Conservation (phyloP, 2,797 vertebrate genomes). For the Rhincodon typus region DNA sequence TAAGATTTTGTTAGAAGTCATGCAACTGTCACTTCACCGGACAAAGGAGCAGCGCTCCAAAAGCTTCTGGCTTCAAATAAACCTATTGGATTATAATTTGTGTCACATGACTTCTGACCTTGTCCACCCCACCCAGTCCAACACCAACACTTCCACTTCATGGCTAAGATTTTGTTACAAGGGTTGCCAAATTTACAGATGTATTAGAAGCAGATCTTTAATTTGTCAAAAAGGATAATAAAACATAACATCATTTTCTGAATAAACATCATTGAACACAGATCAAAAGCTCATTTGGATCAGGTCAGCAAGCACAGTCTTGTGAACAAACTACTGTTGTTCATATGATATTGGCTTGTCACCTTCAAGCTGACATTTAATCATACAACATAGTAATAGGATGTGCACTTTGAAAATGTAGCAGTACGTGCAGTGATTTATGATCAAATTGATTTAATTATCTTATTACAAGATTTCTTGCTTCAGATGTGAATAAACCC, state of each 20-base stretch:
- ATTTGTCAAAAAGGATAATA: neutral
- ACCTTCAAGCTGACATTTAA: neutral
- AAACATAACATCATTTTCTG: neutral
- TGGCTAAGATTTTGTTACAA: neutral
- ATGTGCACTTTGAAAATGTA: neutral
- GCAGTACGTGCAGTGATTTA: neutral
- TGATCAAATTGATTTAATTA: neutral
- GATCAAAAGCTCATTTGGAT: neutral
- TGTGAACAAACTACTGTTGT: neutral
- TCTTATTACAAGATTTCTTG: neutral
- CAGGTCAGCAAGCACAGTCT: neutral
- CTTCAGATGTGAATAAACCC: too few relatives aligned
- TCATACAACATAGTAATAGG: neutral
- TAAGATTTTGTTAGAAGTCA: too few relatives aligned
- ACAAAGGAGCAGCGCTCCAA: too few relatives aligned
- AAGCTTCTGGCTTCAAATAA: too few relatives aligned
- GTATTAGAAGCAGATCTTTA: neutral
- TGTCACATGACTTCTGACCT: too few relatives aligned
- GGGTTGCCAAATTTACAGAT: neutral
- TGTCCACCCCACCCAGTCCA: too few relatives aligned
- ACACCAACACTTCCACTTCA: too few relatives aligned
- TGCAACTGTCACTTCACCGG: too few relatives aligned
- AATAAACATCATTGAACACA: neutral
- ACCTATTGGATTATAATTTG: too few relatives aligned
- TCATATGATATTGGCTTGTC: neutral